Evolutionary conservation across 2,113 vertebrate species (phyloP), one percentile per base, ranked within the genome.

Genomic region (Arothron firmamentum): DNA sequence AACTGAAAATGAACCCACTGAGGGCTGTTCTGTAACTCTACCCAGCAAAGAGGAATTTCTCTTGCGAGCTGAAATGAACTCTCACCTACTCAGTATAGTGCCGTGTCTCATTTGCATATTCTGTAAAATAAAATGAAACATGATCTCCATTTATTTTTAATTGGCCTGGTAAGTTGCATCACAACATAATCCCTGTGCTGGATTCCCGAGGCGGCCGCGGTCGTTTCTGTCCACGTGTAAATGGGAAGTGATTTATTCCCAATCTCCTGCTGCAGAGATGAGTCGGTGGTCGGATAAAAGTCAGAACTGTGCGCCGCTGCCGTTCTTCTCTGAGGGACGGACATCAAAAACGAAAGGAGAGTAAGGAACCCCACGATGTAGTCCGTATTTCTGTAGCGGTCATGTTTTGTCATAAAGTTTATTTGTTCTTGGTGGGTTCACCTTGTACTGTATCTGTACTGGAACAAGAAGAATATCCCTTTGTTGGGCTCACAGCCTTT

Each of bases 231-330:
- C 34, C 34, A 38, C 34, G 34, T 38, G 34, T 38, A 38, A 38
- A 38, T 47, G 15, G 45, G 13, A 47, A n/a, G 45, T 47, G 45
- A 47, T 47, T 47, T 17, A 47, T 47, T 47, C 13, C 8, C 13
- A 7, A 9, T 47, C 45, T 47, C 45, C 45, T 13, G 4, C 45
- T 17, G 45, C 16, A 49, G 21, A 55, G 46, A 50, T 77, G 31
- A 47, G 64, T 79, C 73, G 58, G 60, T 65, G 65, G 76, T 77
- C 71, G 55, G 60, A 56, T 66, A 54, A 60, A 62, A 74, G 64
- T 73, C 18, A 56, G 52, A 71, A 67, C 55, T 56, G 25, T 52
- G 65, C 43, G 52, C 62, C 55, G 65, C 56, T 78, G 74, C 80
- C 67, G 64, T 48, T 73, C 78, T 55, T 18, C n/a, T 52, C 71